Evolutionary conservation across 2,113 vertebrate genomes (phyloP).

Genomic region (Glaucomys volans): DNA sequence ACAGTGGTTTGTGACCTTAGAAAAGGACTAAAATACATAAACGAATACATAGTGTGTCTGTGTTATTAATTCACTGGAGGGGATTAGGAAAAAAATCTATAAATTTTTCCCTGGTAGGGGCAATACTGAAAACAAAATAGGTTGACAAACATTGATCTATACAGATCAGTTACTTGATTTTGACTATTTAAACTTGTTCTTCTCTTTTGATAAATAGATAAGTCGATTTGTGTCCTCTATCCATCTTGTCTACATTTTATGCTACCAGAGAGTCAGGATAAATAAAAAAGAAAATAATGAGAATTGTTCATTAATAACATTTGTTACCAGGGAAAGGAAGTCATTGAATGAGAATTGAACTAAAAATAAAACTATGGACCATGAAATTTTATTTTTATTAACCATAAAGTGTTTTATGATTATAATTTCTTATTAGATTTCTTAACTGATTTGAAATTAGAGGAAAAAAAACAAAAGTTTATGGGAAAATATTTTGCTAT

Average conservation of each 20-base stretch:
- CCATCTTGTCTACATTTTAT: background rate
- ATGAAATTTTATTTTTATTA: conserved; percentile 29
- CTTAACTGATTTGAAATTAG: conserved; percentile 19
- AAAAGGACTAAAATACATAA: background rate
- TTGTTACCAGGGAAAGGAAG: background rate
- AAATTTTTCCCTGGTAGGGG: background rate
- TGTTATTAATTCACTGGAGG: background rate
- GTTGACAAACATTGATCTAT: background rate
- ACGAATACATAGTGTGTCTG: background rate
- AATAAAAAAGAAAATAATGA: conserved; percentile 34
- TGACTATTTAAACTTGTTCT: background rate
- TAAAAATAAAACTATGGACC: background rate
- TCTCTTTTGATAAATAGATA: background rate
- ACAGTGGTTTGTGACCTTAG: background rate
- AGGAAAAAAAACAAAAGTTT: background rate
- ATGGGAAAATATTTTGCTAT: conserved; percentile 24
- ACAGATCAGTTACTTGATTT: background rate
- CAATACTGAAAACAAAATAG: background rate
- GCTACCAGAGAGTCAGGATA: background rate
- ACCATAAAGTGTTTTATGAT: conserved; percentile 7
- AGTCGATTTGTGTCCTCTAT: background rate
- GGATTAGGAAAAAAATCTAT: background rate
- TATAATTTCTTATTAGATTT: conserved; percentile 36
- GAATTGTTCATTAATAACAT: conserved; percentile 9
- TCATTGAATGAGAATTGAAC: background rate